Base-by-base conservation (phyloP, 2,888 invertebrate species). In the Hecatera dysodea region DNA sequence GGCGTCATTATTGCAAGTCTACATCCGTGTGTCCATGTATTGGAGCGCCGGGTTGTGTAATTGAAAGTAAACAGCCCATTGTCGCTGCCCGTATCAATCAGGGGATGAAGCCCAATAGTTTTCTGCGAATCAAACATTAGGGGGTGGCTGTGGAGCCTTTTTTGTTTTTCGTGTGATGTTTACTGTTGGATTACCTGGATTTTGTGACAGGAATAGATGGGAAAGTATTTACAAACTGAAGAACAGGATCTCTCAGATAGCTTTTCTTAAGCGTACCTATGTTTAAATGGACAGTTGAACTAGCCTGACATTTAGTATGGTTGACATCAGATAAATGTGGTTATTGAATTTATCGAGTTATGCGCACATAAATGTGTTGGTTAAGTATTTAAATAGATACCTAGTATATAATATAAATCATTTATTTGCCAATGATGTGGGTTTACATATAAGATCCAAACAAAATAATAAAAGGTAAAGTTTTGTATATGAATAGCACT, bases 31-130 rank as follows among this genome's bases (percentile, higher is more conserved):
- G 56, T 33, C 57, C 65, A 70, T 69, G 82, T 84, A 68, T 74
- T 77, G 80, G 69, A 56, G 64, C 81, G 83, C 84, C 87, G 86
- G 89, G 87, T 88, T 83, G 88, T 90, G 94, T 95, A 94, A 95
- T 95, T 95, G 95, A 95, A 95, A 93, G 90, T 89, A 95, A 95
- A 95, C 94, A 95, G 88, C 92, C 92, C 91, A 93, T 94, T 94
- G 94, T 94, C 92, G 92, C 91, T 90, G 91, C 91, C 93, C 91
- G 94, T 93, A 94, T 94, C 94, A 94, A 95, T 94, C 94, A 93
- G 91, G 75, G 76, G 81, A 81, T 87, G 72, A 75, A 77, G 64
- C 57, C 80, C 85, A 86, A 87, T 89, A 89, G 90, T 90, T 90
- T 90, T 88, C 84, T 84, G 64, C 67, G 84, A 81, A 78, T 81